Percentiles rank a stretch among this genome's conserved stretches.
phyloP scores from a whole-genome alignment of 2,797 vertebrate species.

The Enteromius paludinosus region DNA sequence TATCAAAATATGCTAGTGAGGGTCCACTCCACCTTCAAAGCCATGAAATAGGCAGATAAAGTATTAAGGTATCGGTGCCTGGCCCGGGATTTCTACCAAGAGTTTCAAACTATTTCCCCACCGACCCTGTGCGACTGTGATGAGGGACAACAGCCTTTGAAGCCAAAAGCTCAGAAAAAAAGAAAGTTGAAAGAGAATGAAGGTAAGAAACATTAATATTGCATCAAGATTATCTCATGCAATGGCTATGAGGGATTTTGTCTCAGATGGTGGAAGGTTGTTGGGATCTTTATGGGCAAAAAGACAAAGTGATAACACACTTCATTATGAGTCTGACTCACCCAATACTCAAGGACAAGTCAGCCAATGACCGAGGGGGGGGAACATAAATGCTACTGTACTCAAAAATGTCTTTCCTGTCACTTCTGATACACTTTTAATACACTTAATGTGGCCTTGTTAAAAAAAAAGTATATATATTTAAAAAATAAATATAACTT shows the following conservation, averaged over 20 bases:
- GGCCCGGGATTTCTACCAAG: slow-evolving; percentile 1
- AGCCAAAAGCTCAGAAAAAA: slow-evolving; percentile 25
- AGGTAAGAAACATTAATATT: slow-evolving; percentile 42
- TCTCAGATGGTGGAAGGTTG: background rate
- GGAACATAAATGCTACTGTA: background rate
- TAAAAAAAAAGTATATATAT: background rate
- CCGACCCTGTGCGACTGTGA: slow-evolving; percentile 38
- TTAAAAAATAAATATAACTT: no score
- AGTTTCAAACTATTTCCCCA: slow-evolving; percentile 33
- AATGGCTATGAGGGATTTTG: background rate
- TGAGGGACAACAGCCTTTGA: slow-evolving; percentile 37
- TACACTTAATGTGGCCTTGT: background rate
- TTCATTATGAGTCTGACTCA: background rate
- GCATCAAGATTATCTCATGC: slow-evolving; percentile 31
- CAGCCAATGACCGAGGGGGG: background rate
- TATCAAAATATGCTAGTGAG: slow-evolving; percentile 7
- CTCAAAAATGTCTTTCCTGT: background rate
- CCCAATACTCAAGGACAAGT: background rate
- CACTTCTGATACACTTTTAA: background rate
- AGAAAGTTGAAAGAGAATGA: slow-evolving; percentile 37
- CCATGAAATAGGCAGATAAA: slow-evolving; percentile 4
- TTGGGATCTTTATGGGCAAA: background rate
- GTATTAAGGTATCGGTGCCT: slow-evolving; percentile 14
- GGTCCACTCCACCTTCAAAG: slow-evolving; percentile 26
- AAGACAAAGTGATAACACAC: background rate